phyloP scores from a whole-genome alignment of 2,888 invertebrate species.

The Stenichneumon culpator region DNA sequence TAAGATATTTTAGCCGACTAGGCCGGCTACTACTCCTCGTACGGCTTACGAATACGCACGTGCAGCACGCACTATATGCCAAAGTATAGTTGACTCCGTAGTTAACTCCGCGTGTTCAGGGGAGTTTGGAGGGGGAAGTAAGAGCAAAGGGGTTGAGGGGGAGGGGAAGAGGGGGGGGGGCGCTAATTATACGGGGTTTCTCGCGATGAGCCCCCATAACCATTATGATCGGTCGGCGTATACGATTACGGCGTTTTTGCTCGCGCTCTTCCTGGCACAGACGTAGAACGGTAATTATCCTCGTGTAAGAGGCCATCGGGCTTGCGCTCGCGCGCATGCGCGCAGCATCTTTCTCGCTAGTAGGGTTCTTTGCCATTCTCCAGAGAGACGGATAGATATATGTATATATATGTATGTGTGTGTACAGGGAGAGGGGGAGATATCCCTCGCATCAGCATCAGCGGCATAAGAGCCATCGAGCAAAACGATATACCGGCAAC shows the following conservation, averaged over 20 bases:
- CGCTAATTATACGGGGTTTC: constrained; percentile 75
- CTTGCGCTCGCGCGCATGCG: not conserved
- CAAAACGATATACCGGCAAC: constrained; percentile 32
- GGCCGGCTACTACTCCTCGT: too few species aligned
- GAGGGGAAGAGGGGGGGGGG: constrained; percentile 1
- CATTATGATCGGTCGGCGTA: constrained; percentile 78
- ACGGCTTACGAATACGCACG: not conserved
- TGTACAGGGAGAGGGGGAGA: not conserved
- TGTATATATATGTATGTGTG: not conserved
- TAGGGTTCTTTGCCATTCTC: not conserved
- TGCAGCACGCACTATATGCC: constrained; percentile 25
- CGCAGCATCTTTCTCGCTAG: constrained; percentile 32
- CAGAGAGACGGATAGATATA: not conserved
- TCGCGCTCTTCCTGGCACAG: constrained; percentile 59
- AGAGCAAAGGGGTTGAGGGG: not conserved
- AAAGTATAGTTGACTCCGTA: constrained; percentile 28
- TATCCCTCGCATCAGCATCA: constrained; percentile 31
- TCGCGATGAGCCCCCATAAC: constrained; percentile 73
- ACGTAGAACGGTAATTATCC: constrained; percentile 58
- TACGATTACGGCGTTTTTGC: constrained; percentile 77
- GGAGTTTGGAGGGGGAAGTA: too few species aligned
- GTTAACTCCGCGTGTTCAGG: not conserved
- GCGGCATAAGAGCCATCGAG: constrained; percentile 34
- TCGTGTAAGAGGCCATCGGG: constrained; percentile 41
- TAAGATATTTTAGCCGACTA: too few species aligned